These are phyloP conservation scores for Hyles euphorbiae DNA, from an alignment of 1,140 invertebrate genomes.

Conservation along the genomic window DNA sequence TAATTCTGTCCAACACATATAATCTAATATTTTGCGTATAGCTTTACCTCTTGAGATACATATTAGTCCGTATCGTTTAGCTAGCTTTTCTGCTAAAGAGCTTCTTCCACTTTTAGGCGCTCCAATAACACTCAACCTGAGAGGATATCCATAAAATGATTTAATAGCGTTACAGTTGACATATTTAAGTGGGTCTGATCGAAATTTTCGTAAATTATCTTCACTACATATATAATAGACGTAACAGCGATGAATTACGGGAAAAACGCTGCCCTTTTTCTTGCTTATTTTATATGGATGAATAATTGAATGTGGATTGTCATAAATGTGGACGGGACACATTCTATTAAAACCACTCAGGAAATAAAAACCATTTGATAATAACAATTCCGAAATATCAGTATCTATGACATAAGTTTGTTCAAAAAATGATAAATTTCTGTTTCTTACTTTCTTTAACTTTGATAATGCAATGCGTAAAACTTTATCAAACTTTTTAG, in stretches of 20 bases:
- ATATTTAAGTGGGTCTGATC: constrained; percentile 75
- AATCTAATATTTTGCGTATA: constrained; percentile 64
- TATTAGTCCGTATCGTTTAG: constrained; percentile 69
- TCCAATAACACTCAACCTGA: constrained; percentile 87
- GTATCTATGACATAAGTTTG: constrained; percentile 69
- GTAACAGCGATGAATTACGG: constrained; percentile 75
- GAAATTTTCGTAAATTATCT: constrained; percentile 69
- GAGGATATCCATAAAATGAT: constrained; percentile 73
- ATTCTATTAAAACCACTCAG: constrained; percentile 76
- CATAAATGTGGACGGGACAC: constrained; percentile 77
- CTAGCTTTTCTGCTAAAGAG: constrained; percentile 76
- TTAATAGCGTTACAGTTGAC: constrained; percentile 43
- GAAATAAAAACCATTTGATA: constrained; percentile 75
- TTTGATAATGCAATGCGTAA: constrained; percentile 43
- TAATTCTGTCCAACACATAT: constrained; percentile 68
- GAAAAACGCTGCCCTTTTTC: constrained; percentile 58
- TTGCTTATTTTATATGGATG: constrained; percentile 70
- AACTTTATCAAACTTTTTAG: constrained; percentile 48
- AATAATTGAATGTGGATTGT: constrained; percentile 59
- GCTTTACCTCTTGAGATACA: constrained; percentile 71
- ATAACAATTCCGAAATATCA: constrained; percentile 73
- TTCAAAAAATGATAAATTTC: constrained; percentile 73
- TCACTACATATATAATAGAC: constrained; percentile 76
- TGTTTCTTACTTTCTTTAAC: constrained; percentile 53
- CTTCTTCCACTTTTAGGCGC: constrained; percentile 91